Conservation (phyloP, 2,797 vertebrate genomes). For the Rhinatrema bivittatum region DNA sequence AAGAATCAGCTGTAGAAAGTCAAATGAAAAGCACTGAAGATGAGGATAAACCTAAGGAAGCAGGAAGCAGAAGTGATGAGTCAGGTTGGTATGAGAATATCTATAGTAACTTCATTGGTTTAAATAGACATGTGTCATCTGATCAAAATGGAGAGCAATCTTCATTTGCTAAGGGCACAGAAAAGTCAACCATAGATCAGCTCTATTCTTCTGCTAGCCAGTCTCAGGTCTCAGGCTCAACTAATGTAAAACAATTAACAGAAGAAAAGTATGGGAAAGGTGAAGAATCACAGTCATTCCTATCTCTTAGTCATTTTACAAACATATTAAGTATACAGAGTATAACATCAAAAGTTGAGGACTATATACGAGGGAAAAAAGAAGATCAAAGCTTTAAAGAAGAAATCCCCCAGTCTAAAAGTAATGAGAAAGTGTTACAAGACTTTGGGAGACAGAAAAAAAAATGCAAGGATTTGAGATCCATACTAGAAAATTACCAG, state of each 20-base stretch:
- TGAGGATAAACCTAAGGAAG: too few relatives aligned
- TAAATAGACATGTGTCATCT: slow-evolving; percentile 20
- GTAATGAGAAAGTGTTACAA: neutral
- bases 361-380: neutral
- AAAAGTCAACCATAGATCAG: slow-evolving; percentile 10
- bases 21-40: slow-evolving; percentile 21
- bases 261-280: slow-evolving; percentile 6
- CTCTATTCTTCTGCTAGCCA: slow-evolving; percentile 9
- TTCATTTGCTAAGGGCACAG: neutral
- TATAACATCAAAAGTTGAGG: slow-evolving; percentile 18
- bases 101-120: slow-evolving; percentile 25
- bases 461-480: neutral
- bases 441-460: slow-evolving; percentile 5
- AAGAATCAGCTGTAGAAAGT: slow-evolving; percentile 19
- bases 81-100: slow-evolving; percentile 54
- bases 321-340: slow-evolving; percentile 2
- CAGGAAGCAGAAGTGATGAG: slow-evolving; percentile 5
- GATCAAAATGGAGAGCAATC: slow-evolving; percentile 13
- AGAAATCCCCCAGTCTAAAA: slow-evolving; percentile 1
- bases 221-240: slow-evolving; percentile 3
- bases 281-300: slow-evolving; percentile 15
- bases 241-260: slow-evolving; percentile 1
- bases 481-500: neutral
- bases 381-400: slow-evolving; percentile 5
- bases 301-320: slow-evolving; percentile 19